Evolutionary conservation across 2,888 invertebrate species (phyloP), one percentile per base, ranked within the genome.

Genomic region (Baronia brevicornis): DNA sequence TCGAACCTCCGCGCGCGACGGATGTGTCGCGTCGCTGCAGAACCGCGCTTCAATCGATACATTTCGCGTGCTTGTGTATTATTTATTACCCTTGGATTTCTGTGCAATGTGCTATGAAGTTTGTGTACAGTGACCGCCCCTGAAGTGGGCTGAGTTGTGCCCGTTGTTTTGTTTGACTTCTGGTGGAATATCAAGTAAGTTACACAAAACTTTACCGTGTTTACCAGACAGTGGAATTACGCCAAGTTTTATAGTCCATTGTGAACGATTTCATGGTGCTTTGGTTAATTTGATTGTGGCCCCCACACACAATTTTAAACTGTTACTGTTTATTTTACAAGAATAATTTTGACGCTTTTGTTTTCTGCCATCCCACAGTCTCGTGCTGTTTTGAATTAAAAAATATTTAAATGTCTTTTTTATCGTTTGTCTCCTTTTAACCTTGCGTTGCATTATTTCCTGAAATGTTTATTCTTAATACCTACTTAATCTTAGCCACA

Each of bases 1-100:
- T 64, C 60, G 56, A 75, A 63, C 62, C 79, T 77, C 79, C 60
- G 69, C 71, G 68, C 73, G 78, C 74, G 80, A 77, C 73, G 52
- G 35, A 25, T 43, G 74, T 69, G 77, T 78, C 77, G 79, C 71
- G 77, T 41, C 71, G 74, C 60, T 61, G 75, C 51, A 65, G 71
- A 59, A 60, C 50, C 37, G 63, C 61, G 68, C 56, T 44, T 36
- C 51, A 43, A 37, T 46, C 61, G 62, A 67, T 56, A 57, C 53
- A 54, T 46, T 44, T 47, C 51, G 56, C 60, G 68, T 64, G 63
- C 50, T 61, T 60, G 71, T 70, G 68, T 60, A 58, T 43, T 54
- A 38, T 55, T 46, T 48, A 46, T n/a, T n/a, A n/a, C n/a, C n/a
- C 46, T 36, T 27, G 47, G 49, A 66, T 66, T 53, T 59, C 48